Conservation (phyloP, 92 coral and sea anemone genomes). For the Isaurus tuberculatus region DNA sequence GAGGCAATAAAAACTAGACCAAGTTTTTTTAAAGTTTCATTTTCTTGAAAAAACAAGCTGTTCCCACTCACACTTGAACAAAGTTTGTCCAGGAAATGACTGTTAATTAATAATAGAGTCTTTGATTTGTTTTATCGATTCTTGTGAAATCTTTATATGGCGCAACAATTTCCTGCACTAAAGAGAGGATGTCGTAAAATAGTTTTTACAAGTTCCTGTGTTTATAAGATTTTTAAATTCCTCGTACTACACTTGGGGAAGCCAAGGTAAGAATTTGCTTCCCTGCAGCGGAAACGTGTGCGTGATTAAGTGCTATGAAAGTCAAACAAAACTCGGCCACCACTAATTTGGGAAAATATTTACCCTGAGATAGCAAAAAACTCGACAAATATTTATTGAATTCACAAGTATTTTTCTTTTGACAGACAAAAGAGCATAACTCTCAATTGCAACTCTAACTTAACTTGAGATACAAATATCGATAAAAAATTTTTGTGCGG, state of each 20-base stretch:
- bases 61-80: not conserved
- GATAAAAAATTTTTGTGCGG: not conserved
- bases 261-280: not conserved
- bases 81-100: constrained; percentile 24
- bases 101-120: not conserved
- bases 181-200: not conserved
- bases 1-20: not conserved
- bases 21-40: not conserved
- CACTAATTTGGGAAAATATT: constrained; percentile 39
- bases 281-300: constrained; percentile 18
- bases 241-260: not conserved
- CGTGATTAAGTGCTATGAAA: constrained; percentile 4
- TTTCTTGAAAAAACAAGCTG: not conserved
- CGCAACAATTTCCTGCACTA: not conserved
- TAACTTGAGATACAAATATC: constrained; percentile 4
- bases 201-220: not conserved
- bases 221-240: not conserved
- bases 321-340: constrained; percentile 26
- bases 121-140: not conserved
- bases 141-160: not conserved
- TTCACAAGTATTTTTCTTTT: constrained; percentile 9
- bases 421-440: not conserved
- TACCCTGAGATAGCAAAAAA: not conserved
- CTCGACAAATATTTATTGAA: constrained; percentile 30
- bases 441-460: not conserved